These are phyloP conservation scores for Brassicogethes aeneus DNA, from an alignment of 2,888 invertebrate genomes.

Conservation along the genomic window DNA sequence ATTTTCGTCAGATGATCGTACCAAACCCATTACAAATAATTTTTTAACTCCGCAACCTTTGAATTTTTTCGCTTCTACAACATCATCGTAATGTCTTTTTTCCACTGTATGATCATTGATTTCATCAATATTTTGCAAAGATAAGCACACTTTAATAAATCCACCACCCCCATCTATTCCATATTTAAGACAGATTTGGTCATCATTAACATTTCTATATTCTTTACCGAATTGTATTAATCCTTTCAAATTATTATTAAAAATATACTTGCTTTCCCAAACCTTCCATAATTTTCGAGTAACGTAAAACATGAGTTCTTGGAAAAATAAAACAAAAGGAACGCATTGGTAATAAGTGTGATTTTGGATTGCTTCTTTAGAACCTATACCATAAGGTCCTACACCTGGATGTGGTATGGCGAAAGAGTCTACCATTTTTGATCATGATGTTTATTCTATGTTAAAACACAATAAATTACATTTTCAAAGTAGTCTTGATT, in stretches of 20 bases:
- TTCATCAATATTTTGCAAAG: not conserved
- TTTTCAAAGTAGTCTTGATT: no score
- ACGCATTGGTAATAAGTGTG: constrained; percentile 98
- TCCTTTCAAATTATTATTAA: constrained; percentile 30
- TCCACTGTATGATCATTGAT: not conserved
- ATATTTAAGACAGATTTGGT: constrained; percentile 3
- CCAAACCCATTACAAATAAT: constrained; percentile 4
- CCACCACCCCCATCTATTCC: constrained; percentile 7
- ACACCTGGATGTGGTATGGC: constrained; percentile 73
- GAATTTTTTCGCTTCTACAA: not conserved
- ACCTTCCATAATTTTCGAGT: constrained; percentile 81
- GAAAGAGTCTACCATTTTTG: constrained; percentile 49
- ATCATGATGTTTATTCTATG: constrained; percentile 59
- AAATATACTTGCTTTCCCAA: constrained; percentile 56
- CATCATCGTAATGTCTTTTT: not conserved
- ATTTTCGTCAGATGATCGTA: not conserved
- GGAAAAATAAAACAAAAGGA: constrained; percentile 73
- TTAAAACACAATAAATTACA: not conserved
- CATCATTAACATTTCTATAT: not conserved
- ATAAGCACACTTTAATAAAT: constrained; percentile 5
- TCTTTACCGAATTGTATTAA: constrained; percentile 1
- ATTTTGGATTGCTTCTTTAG: constrained; percentile 51
- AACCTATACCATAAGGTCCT: constrained; percentile 50
- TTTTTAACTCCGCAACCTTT: constrained; percentile 6
- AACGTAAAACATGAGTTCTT: constrained; percentile 72